Percentiles rank a stretch among this genome's conserved stretches.
phyloP scores from a whole-genome alignment of 2,797 vertebrate genomes.

The Protonibea diacanthus region DNA sequence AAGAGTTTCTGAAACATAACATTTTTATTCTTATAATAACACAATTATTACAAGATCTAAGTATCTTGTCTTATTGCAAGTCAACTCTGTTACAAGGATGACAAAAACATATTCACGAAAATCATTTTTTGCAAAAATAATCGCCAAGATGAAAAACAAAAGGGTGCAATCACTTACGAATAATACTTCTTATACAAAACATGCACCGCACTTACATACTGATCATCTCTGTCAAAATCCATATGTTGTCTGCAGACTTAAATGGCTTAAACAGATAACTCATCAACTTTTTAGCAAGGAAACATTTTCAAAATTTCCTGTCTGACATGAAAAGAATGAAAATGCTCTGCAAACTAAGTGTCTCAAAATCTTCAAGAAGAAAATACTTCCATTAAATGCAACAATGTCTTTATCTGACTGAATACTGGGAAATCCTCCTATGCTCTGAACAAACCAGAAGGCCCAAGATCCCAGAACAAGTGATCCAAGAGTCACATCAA shows the following conservation, averaged over 20 bases:
- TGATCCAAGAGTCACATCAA: constrained; percentile 22
- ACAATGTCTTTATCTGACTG: constrained; percentile 18
- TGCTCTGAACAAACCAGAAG: constrained; percentile 32
- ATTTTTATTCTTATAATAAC: no score
- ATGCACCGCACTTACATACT: constrained; percentile 11
- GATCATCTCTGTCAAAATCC: constrained; percentile 33
- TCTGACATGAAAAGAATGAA: constrained; percentile 13
- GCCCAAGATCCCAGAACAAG: constrained; percentile 32
- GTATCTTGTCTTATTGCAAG: no score
- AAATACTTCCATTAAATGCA: background rate
- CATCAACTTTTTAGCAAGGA: constrained; percentile 19
- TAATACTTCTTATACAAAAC: background rate
- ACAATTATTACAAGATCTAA: no score
- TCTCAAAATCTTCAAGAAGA: constrained; percentile 1
- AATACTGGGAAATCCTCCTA: constrained; percentile 13
- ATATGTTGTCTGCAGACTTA: constrained; percentile 28
- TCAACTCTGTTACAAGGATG: no score
- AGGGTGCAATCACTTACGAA: no score
- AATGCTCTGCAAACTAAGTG: constrained; percentile 8
- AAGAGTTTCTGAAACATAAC: no score
- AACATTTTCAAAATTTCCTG: background rate
- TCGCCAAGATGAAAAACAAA: no score
- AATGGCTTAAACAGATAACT: constrained; percentile 36
- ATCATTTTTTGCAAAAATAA: no score
- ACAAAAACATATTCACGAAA: no score